Conservation (phyloP, 2,888 invertebrate species). For the Anthophora plumipes region DNA sequence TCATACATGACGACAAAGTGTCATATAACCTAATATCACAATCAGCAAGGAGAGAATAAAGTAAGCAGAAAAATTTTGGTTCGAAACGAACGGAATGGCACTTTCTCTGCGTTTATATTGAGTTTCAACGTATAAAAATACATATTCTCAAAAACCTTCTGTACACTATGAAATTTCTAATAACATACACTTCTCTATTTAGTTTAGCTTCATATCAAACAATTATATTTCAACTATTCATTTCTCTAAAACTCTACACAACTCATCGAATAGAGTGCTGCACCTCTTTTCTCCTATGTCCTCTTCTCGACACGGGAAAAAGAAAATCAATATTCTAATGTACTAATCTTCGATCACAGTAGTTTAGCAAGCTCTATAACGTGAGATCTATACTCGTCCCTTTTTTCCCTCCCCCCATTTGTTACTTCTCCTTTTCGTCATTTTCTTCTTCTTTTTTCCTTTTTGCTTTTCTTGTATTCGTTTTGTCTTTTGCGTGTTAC, state of each 20-base stretch:
- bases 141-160: constrained; percentile 75
- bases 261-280: constrained; percentile 64
- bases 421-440: not conserved
- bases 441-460: constrained; percentile 7
- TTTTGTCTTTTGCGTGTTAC: not conserved
- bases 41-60: constrained; percentile 78
- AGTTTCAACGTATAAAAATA: constrained; percentile 78
- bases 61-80: constrained; percentile 76
- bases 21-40: constrained; percentile 83
- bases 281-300: constrained; percentile 18
- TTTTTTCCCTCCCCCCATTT: constrained; percentile 10
- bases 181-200: constrained; percentile 69
- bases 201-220: constrained; percentile 71
- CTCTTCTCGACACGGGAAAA: constrained; percentile 22
- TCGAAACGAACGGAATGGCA: constrained; percentile 81
- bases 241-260: constrained; percentile 64
- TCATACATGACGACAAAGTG: constrained; percentile 74
- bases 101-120: constrained; percentile 78
- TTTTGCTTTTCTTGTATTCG: not conserved
- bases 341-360: constrained; percentile 71
- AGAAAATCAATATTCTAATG: constrained; percentile 61
- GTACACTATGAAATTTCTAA: constrained; percentile 74
- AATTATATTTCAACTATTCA: constrained; percentile 62
- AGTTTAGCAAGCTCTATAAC: constrained; percentile 78
- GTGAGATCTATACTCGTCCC: constrained; percentile 79